Conservation (phyloP, 2,888 invertebrate genomes). For the Bugulina stolonifera region DNA sequence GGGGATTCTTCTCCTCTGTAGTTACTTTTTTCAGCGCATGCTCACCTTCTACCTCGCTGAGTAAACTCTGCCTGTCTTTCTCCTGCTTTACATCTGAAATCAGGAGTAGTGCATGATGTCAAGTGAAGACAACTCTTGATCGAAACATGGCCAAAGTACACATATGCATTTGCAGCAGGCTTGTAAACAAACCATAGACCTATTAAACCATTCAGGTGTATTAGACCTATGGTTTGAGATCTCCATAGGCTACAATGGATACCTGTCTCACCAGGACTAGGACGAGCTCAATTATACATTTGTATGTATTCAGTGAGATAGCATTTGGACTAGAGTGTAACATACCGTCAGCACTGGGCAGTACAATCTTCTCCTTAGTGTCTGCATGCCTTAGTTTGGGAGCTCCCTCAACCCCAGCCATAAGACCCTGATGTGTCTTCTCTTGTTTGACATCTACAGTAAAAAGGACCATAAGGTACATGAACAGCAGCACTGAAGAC, state of each 20-base stretch:
- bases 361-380: constrained; percentile 8
- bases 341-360: constrained; percentile 3
- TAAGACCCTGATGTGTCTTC: constrained; percentile 1
- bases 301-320: no score
- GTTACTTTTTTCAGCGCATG: constrained; percentile 3
- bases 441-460: constrained; percentile 21
- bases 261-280: no score
- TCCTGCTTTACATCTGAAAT: constrained; percentile 22
- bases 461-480: no score
- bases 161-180: no score
- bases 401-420: constrained; percentile 8
- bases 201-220: no score
- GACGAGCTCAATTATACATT: no score
- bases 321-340: background rate
- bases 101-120: background rate
- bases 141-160: no score
- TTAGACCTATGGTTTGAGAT: no score
- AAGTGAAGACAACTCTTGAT: background rate
- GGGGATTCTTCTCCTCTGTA: constrained; percentile 16
- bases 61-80: constrained; percentile 13
- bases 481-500: background rate
- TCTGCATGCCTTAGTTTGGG: constrained; percentile 9
- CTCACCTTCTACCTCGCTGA: background rate
- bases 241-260: no score
- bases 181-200: no score